These are phyloP conservation scores for Panthera uncia DNA, from an alignment of 2,113 vertebrate genomes.

Conservation along the genomic window DNA sequence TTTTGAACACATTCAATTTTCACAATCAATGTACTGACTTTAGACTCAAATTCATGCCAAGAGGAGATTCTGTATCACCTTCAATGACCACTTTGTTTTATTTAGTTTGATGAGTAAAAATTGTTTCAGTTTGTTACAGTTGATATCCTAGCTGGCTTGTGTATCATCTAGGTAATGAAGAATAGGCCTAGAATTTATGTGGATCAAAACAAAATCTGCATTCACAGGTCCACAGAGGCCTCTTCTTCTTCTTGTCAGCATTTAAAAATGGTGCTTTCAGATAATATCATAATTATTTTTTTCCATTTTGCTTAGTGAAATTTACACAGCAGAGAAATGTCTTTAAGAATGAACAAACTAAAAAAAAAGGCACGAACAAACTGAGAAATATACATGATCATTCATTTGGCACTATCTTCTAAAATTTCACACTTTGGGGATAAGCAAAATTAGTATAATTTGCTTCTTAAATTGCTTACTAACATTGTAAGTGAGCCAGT, in stretches of 20 bases:
- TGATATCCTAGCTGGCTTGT: neutral
- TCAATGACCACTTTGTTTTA: neutral
- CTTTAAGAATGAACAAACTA: constrained; percentile 54
- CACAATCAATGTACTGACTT: neutral
- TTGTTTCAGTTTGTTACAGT: neutral
- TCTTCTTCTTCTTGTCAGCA: neutral
- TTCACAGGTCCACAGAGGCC: neutral
- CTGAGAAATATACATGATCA: constrained; percentile 70
- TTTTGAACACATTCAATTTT: neutral
- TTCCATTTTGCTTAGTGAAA: constrained; percentile 51
- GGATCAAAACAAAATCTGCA: neutral
- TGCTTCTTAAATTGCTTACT: constrained; percentile 56
- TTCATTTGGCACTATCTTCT: constrained; percentile 70
- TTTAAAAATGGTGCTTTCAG: neutral
- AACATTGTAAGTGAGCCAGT: constrained; percentile 35
- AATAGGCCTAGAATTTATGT: neutral
- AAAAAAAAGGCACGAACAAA: constrained; percentile 7
- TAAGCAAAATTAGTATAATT: constrained; percentile 74
- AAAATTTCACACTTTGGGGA: constrained; percentile 74
- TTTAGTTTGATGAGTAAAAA: neutral
- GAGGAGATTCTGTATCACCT: neutral
- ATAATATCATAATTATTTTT: constrained; percentile 26
- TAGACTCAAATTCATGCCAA: neutral
- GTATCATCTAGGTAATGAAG: neutral
- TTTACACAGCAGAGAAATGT: constrained; percentile 41